Evolutionary conservation across 2,113 vertebrate species (phyloP).

Genomic region (Clarias magur): DNA sequence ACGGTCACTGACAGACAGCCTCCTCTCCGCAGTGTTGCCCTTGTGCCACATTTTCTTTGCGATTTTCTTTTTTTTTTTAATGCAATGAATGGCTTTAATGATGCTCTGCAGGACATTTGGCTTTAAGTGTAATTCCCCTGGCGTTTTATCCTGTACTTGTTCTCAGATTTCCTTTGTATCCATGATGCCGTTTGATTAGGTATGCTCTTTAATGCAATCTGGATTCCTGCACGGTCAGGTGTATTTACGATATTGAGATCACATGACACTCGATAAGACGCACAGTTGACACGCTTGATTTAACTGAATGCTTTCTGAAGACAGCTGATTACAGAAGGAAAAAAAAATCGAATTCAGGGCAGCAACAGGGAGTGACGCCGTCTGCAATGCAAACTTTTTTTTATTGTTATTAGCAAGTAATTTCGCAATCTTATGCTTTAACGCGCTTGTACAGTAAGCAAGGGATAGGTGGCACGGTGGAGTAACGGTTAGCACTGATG

Average conservation of each 20-base stretch:
- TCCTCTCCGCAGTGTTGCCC: not conserved
- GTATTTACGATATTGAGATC: not conserved
- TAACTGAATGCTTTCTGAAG: not conserved
- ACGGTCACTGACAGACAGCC: not conserved
- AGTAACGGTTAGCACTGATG: too few species aligned
- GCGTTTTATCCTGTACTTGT: not conserved
- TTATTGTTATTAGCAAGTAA: not conserved
- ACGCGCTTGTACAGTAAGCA: not conserved
- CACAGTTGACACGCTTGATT: not conserved
- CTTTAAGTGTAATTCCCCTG: not conserved
- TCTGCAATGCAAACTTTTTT: not conserved
- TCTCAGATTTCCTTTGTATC: not conserved
- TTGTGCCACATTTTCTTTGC: not conserved
- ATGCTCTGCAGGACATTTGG: not conserved
- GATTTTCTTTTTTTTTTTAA: too few species aligned
- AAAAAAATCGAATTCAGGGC: not conserved
- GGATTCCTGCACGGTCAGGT: not conserved
- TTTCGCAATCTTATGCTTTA: not conserved
- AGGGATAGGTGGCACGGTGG: not conserved
- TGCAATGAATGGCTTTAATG: not conserved
- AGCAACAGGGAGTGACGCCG: not conserved
- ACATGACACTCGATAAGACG: not conserved
- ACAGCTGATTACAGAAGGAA: too few species aligned
- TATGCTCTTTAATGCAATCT: not conserved
- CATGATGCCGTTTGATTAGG: not conserved